A percentile compares a stretch with the other conserved stretches of the same genome.
Conservation (phyloP, 2,888 invertebrate genomes). For the Imbricaverruca yamaguchii region DNA sequence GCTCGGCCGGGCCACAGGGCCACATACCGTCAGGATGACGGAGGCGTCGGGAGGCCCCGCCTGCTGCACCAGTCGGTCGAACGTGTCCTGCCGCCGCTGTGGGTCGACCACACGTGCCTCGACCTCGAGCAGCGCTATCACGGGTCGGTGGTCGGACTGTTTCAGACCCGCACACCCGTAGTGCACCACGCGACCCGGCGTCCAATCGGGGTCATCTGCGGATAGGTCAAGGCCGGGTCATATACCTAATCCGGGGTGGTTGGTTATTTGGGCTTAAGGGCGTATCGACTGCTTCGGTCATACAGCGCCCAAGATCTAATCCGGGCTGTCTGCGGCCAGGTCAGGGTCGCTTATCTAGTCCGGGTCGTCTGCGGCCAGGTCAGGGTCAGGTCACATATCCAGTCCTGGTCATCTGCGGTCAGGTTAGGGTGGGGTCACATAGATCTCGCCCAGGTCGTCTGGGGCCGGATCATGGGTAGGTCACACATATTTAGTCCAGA, state of each 20-base stretch:
- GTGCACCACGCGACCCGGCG: slow-evolving; percentile 64
- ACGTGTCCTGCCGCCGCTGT: slow-evolving; percentile 65
- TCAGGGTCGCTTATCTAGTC: not conserved
- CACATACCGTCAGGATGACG: slow-evolving; percentile 59
- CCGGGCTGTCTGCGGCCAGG: not conserved
- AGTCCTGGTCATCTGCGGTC: too few relatives aligned
- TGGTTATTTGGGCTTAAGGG: too few relatives aligned
- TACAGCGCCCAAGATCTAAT: too few relatives aligned
- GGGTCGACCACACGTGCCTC: slow-evolving; percentile 75
- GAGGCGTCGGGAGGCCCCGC: slow-evolving; percentile 94
- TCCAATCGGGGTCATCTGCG: slow-evolving; percentile 51
- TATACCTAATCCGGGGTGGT: too few relatives aligned
- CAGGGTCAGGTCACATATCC: too few relatives aligned
- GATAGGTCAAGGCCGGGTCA: not conserved
- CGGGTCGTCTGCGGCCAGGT: too few relatives aligned
- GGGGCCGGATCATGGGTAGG: too few relatives aligned
- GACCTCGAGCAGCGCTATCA: slow-evolving; percentile 80
- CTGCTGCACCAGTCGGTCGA: slow-evolving; percentile 73
- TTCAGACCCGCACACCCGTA: slow-evolving; percentile 93
- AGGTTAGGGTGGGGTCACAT: too few relatives aligned
- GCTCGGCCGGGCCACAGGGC: too few relatives aligned
- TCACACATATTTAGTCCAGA: too few relatives aligned
- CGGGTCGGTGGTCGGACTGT: slow-evolving; percentile 95
- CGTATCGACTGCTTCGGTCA: too few relatives aligned
- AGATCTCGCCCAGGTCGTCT: too few relatives aligned